Evolutionary conservation across 2,113 vertebrate genomes (phyloP), one percentile per base, ranked within the genome.

Genomic region (Triplophysa rosa): DNA sequence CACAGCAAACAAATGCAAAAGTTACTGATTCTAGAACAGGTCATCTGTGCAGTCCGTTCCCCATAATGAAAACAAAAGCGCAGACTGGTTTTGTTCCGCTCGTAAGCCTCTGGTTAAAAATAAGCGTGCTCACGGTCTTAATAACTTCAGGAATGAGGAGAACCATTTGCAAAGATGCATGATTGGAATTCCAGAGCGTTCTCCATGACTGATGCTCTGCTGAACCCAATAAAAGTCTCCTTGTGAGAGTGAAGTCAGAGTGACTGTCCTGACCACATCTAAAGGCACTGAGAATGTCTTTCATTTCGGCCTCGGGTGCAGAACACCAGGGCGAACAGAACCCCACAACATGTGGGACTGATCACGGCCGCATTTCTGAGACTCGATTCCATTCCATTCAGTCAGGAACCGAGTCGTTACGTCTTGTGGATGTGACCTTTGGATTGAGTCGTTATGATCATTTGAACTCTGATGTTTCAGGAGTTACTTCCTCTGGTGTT

Each of bases 401-500:
- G 68, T 73, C 40, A 65, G 23, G 78, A 24, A 79, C 19, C 69
- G 13, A 62, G 68, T 84, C 33, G 6, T 37, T 37, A 1, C 33
- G 33, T 45, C 42, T 45, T 12, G 42, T 45, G 11, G 10, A 11
- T 10, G 42, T 45, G 9, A 45, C 42, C 3, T 5, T 14, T 52
- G 14, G 13, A 52, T 5, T 16, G 49, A 52, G 12, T 52, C 49
- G 13, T 47, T 3, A 3, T 16, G 16, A 52, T 52, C 3, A 16
- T 52, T 19, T 21, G 3, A 7, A 37, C 33, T 37, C 2, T 63
- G 14, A 16, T 37, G 49, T 8, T 84, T 6, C 77, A 99, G 98
- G 98, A 99, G 87, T 92, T 99, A 87, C 96, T 99, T 84, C 98
- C 98, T 47, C 91, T 99, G 86, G 97, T 98, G 84, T 90, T 99